A percentile compares a stretch with the other conserved stretches of the same genome.
Conservation (phyloP, 2,888 invertebrate genomes). For the Busseola fusca region DNA sequence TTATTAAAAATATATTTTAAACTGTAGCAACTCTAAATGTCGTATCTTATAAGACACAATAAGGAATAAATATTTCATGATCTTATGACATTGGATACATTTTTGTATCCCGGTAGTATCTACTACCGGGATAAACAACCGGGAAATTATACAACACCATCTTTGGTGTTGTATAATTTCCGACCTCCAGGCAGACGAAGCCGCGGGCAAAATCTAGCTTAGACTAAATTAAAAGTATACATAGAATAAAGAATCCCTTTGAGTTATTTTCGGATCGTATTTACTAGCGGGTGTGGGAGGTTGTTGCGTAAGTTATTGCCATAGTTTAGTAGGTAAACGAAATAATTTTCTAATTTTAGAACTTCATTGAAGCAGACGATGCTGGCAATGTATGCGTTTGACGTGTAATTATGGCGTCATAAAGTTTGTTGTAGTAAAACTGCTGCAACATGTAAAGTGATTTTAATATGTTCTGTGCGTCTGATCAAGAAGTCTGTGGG, state of each 20-base stretch:
- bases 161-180: not conserved
- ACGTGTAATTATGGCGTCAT: not conserved
- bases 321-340: not conserved
- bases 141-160: no score
- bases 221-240: slow-evolving; percentile 2
- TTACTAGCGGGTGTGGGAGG: not conserved
- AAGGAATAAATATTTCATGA: not conserved
- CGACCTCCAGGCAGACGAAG: not conserved
- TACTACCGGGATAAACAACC: no score
- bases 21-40: not conserved
- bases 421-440: not conserved
- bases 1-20: not conserved
- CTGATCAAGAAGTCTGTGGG: not conserved
- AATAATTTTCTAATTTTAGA: slow-evolving; percentile 11
- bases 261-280: slow-evolving; percentile 1
- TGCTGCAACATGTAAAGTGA: not conserved
- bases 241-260: not conserved
- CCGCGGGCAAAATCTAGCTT: not conserved
- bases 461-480: not conserved
- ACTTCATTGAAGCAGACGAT: not conserved
- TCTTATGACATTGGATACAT: not conserved
- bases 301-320: not conserved
- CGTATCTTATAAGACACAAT: not conserved
- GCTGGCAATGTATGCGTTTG: not conserved
- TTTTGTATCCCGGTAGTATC: not conserved